Conservation (phyloP, 1,140 invertebrate genomes). For the Drosophila novamexicana region DNA sequence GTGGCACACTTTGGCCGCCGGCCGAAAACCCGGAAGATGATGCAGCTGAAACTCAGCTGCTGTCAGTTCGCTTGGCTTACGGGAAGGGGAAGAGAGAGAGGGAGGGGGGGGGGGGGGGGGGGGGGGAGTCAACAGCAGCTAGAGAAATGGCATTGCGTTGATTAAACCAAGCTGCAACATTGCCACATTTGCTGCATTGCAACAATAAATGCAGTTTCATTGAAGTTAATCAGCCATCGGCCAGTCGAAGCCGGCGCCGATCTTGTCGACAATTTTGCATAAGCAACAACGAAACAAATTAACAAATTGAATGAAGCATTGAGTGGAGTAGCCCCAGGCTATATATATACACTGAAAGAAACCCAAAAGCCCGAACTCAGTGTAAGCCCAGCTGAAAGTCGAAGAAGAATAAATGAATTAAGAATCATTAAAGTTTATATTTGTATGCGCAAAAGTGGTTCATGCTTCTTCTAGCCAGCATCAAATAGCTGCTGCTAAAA, state of each 20-base stretch:
- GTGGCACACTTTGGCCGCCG: conserved; percentile 7
- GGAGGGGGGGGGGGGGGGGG: neutral
- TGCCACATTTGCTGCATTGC: conserved; percentile 21
- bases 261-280: conserved; percentile 40
- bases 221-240: conserved; percentile 76
- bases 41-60: conserved; percentile 43
- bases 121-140: neutral
- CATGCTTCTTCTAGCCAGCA: too few relatives aligned
- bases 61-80: neutral
- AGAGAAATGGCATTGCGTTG: conserved; percentile 57
- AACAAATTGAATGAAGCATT: conserved; percentile 61
- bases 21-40: conserved; percentile 73
- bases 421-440: neutral
- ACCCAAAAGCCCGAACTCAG: neutral
- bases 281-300: conserved; percentile 50
- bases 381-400: too few relatives aligned
- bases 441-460: too few relatives aligned
- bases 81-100: neutral
- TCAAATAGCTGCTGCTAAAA: too few relatives aligned
- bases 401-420: too few relatives aligned
- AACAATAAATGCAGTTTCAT: conserved; percentile 81
- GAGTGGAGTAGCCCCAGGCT: conserved; percentile 15
- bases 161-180: conserved; percentile 68
- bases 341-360: conserved; percentile 16
- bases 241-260: conserved; percentile 60